These are phyloP conservation scores for Drosophila histrio DNA, from an alignment of 2,888 invertebrate species.

Conservation along the genomic window DNA sequence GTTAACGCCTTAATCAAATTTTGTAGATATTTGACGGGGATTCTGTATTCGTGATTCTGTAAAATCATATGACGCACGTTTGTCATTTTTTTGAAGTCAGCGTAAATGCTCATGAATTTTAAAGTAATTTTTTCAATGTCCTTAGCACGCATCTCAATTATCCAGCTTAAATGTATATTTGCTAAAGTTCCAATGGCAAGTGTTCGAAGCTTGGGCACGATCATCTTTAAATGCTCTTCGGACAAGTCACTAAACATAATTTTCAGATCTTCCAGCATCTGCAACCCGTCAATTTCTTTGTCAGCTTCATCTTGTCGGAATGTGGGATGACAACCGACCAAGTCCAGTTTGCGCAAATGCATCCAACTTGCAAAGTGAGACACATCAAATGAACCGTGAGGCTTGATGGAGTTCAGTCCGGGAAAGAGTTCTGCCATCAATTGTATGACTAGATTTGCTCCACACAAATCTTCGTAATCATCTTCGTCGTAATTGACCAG, in stretches of 20 bases:
- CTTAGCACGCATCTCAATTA: conserved; percentile 3
- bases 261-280: conserved; percentile 19
- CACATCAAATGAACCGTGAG: neutral
- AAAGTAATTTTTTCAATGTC: neutral
- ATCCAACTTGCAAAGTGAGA: neutral
- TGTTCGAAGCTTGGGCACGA: conserved; percentile 14
- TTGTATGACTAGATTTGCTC: neutral
- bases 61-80: conserved; percentile 9
- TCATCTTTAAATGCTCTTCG: neutral
- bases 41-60: neutral
- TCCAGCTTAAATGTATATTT: neutral
- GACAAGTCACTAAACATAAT: neutral
- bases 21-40: neutral
- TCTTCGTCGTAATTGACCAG: neutral
- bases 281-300: neutral
- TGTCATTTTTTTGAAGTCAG: neutral
- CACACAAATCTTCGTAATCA: too few species aligned
- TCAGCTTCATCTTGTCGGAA: neutral
- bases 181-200: neutral
- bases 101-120: conserved; percentile 1
- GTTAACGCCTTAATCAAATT: neutral
- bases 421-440: conserved; percentile 26
- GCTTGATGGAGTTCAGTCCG: neutral
- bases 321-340: neutral
- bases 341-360: conserved; percentile 23